Conservation (phyloP, 1,140 invertebrate species). For the Drosophila lowei region DNA sequence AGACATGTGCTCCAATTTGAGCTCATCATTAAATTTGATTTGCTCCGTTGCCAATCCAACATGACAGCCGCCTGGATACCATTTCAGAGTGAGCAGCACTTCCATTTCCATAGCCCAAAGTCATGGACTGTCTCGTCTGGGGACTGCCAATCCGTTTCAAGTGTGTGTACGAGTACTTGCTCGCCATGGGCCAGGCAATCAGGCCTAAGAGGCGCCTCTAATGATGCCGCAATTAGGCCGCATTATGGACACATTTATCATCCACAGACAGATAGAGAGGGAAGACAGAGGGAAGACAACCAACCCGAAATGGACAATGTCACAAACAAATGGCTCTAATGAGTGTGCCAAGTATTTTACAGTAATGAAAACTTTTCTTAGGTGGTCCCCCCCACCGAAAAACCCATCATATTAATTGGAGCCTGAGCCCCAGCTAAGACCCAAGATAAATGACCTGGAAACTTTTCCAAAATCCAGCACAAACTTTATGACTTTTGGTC, state of each 20-base stretch:
- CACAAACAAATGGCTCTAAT: slow-evolving; percentile 51
- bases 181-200: slow-evolving; percentile 27
- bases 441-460: slow-evolving; percentile 46
- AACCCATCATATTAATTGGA: slow-evolving; percentile 42
- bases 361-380: slow-evolving; percentile 48
- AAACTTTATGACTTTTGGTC: slow-evolving; percentile 44
- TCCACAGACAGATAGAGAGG: slow-evolving; percentile 4
- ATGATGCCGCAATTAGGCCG: slow-evolving; percentile 70
- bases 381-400: not conserved
- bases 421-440: slow-evolving; percentile 30
- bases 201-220: slow-evolving; percentile 48
- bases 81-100: not conserved
- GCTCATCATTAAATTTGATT: slow-evolving; percentile 81
- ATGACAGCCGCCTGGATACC: slow-evolving; percentile 26
- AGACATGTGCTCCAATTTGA: slow-evolving; percentile 68
- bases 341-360: slow-evolving; percentile 48
- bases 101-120: slow-evolving; percentile 21
- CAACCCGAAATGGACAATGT: slow-evolving; percentile 28
- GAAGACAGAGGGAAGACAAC: not conserved
- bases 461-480: slow-evolving; percentile 18
- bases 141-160: slow-evolving; percentile 36
- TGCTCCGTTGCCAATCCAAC: slow-evolving; percentile 63
- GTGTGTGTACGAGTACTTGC: not conserved
- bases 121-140: slow-evolving; percentile 11
- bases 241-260: slow-evolving; percentile 76